Evolutionary conservation across 1,140 invertebrate genomes (phyloP).

Genomic region (Dermatophagoides farinae): DNA sequence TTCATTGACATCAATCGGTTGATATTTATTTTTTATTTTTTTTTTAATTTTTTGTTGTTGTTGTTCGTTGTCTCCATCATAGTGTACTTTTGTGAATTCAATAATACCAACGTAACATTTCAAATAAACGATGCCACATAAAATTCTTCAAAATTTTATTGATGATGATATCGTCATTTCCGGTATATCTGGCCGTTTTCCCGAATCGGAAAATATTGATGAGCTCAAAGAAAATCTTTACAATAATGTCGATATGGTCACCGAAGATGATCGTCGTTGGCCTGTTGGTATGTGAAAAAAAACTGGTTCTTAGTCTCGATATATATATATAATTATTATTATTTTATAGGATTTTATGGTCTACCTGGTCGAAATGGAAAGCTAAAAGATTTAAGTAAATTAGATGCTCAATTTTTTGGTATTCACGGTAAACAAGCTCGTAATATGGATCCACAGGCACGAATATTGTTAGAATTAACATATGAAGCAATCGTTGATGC

Average conservation of each 20-base stretch:
- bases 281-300: constrained; percentile 24
- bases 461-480: constrained; percentile 73
- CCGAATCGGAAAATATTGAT: constrained; percentile 63
- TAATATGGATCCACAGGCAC: constrained; percentile 80
- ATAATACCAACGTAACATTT: too few species aligned
- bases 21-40: too few species aligned
- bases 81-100: too few species aligned
- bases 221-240: constrained; percentile 74
- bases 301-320: too few species aligned
- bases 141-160: background rate
- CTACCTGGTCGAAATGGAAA: constrained; percentile 66
- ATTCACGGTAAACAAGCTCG: constrained; percentile 78
- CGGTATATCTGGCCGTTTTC: constrained; percentile 69
- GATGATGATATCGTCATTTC: constrained; percentile 60
- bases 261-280: constrained; percentile 17
- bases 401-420: constrained; percentile 75
- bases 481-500: constrained; percentile 87
- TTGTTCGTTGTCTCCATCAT: too few species aligned
- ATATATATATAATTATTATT: background rate
- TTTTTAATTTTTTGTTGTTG: too few species aligned
- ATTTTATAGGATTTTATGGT: constrained; percentile 37
- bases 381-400: constrained; percentile 62
- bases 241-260: constrained; percentile 52
- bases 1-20: too few species aligned
- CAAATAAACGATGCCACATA: too few species aligned